Conservation (phyloP, 2,113 vertebrate species). For the Apus apus region DNA sequence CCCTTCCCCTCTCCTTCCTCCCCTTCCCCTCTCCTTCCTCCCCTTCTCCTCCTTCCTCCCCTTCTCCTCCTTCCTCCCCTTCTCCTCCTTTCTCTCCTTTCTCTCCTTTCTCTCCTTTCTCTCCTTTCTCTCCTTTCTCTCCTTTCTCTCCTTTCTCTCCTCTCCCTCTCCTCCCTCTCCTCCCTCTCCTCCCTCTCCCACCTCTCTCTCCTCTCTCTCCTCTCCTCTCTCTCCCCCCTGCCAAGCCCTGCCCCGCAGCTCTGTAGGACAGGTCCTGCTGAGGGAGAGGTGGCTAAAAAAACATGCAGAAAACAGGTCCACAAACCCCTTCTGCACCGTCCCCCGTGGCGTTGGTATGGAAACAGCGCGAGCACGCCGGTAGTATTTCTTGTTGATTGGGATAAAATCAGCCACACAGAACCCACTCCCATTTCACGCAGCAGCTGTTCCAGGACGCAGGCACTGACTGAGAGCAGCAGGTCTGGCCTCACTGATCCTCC, state of each 20-base stretch:
- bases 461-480: background rate
- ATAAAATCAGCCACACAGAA: background rate
- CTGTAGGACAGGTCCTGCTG: background rate
- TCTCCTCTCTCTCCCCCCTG: too few relatives aligned
- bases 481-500: background rate
- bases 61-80: too few relatives aligned
- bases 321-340: background rate
- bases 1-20: background rate
- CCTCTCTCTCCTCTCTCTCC: too few relatives aligned
- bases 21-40: too few relatives aligned
- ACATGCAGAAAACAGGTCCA: accelerated
- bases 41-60: background rate
- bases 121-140: too few relatives aligned
- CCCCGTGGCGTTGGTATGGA: background rate
- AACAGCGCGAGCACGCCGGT: background rate
- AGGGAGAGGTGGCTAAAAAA: background rate
- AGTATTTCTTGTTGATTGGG: background rate
- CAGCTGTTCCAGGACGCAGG: background rate
- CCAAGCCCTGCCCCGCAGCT: background rate
- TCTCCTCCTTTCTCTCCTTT: too few relatives aligned
- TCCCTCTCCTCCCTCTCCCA: too few relatives aligned
- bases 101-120: too few relatives aligned
- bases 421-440: accelerated
- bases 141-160: too few relatives aligned
- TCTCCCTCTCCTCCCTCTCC: background rate